Evolutionary conservation across 2,888 invertebrate genomes (phyloP).

Genomic region (Bembecia ichneumoniformis): DNA sequence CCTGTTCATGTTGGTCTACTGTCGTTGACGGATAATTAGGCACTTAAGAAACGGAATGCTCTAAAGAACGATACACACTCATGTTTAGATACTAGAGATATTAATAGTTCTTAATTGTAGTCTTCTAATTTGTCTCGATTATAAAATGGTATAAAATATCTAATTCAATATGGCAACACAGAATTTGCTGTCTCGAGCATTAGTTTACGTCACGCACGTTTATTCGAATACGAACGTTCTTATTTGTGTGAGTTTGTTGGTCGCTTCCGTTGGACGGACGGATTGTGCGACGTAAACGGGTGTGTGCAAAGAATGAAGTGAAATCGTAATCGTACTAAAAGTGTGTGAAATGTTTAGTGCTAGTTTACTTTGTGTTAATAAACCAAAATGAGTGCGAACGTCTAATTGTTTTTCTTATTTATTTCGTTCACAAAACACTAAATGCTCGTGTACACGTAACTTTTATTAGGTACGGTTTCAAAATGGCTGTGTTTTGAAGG

Average conservation of each 20-base stretch:
- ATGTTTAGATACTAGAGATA: too few relatives aligned
- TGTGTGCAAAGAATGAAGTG: conserved; percentile 72
- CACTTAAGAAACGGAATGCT: too few relatives aligned
- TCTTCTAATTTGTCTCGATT: too few relatives aligned
- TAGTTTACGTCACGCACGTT: conserved; percentile 23
- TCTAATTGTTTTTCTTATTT: conserved; percentile 41
- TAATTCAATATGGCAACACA: background rate
- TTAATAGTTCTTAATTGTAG: too few relatives aligned
- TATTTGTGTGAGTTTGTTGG: conserved; percentile 11
- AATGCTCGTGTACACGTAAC: conserved; percentile 61
- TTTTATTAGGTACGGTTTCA: conserved; percentile 70
- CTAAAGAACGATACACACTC: too few relatives aligned
- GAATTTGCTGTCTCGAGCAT: background rate
- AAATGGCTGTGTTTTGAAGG: conserved; percentile 83
- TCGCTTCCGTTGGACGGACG: conserved; percentile 58
- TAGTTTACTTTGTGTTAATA: conserved; percentile 62
- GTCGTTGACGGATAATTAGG: too few relatives aligned
- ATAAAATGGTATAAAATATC: conserved; percentile 3
- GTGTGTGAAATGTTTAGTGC: conserved; percentile 72
- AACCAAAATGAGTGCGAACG: conserved; percentile 69
- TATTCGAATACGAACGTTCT: conserved; percentile 32
- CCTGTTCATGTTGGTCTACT: too few relatives aligned
- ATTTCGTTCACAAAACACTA: conserved; percentile 37
- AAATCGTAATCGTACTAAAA: conserved; percentile 66
- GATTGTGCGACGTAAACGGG: conserved; percentile 65